phyloP scores from a whole-genome alignment of 2,888 invertebrate genomes.

The Deroplatys truncata region DNA sequence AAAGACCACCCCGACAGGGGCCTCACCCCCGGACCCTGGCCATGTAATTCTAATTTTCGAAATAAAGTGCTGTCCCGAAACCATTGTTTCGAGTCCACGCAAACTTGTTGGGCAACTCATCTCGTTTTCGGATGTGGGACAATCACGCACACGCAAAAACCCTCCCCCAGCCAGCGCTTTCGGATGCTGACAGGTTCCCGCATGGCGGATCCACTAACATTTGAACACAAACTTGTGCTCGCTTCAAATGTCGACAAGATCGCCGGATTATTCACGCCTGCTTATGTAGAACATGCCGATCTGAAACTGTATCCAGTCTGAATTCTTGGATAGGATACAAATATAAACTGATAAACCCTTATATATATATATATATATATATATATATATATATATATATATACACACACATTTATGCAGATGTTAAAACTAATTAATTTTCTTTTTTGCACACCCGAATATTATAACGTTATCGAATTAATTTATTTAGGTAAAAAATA shows the following conservation, averaged over 20 bases:
- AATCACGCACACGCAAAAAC: background rate
- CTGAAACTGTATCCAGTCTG: too few relatives aligned
- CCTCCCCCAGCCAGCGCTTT: background rate
- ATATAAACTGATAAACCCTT: too few relatives aligned
- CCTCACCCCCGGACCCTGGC: background rate
- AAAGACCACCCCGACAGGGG: background rate
- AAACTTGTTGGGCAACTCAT: slow-evolving; percentile 25
- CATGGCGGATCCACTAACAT: background rate
- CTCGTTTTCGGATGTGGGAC: background rate
- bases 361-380: too few relatives aligned
- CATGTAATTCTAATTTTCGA: slow-evolving; percentile 28
- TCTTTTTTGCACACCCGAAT: too few relatives aligned
- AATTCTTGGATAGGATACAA: too few relatives aligned
- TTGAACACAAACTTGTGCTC: background rate
- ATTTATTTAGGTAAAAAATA: too few relatives aligned
- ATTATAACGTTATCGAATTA: too few relatives aligned
- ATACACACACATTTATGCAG: too few relatives aligned
- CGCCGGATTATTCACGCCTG: too few relatives aligned
- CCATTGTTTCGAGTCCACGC: slow-evolving; percentile 7
- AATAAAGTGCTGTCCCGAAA: slow-evolving; percentile 15
- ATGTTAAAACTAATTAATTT: too few relatives aligned
- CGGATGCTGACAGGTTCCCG: background rate
- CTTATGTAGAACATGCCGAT: too few relatives aligned
- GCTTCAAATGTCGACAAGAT: background rate
- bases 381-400: too few relatives aligned